Conservation (phyloP, 2,113 vertebrate species). For the Chamaea fasciata region DNA sequence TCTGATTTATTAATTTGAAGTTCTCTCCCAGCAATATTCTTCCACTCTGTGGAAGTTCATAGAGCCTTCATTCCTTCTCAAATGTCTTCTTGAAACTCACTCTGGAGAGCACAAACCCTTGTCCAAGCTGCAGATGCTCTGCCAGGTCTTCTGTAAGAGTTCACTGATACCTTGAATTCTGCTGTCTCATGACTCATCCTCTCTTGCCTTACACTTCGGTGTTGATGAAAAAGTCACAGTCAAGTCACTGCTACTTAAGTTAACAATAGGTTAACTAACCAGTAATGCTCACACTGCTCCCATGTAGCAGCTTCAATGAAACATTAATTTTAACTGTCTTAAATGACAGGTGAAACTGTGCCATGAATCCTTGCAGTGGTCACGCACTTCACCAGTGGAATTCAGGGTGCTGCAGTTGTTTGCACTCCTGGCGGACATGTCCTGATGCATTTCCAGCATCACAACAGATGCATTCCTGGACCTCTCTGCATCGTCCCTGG, state of each 20-base stretch:
- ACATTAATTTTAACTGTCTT: neutral
- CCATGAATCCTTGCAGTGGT: neutral
- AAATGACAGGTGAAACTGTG: neutral
- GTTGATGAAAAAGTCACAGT: neutral
- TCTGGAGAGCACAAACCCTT: neutral
- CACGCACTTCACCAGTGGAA: neutral
- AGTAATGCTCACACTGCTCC: neutral
- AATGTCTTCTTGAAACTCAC: neutral
- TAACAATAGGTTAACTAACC: neutral
- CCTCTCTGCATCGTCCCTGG: neutral
- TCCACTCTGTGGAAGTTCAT: neutral
- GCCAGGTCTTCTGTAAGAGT: neutral
- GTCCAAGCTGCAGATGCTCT: neutral
- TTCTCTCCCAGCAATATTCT: neutral
- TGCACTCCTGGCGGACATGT: neutral
- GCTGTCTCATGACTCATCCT: neutral
- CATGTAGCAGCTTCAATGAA: neutral
- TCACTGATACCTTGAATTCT: neutral
- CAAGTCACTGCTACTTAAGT: neutral
- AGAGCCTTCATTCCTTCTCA: fast-evolving
- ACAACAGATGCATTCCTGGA: neutral
- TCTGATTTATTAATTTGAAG: fast-evolving
- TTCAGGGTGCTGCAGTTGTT: neutral
- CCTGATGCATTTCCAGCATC: neutral
- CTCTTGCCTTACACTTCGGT: neutral